A percentile compares a stretch with the other conserved stretches of the same genome.
Conservation (phyloP, 30 jellyfish, hydroid and myxozoan species). For the Chrysaora quinquecirrha region DNA sequence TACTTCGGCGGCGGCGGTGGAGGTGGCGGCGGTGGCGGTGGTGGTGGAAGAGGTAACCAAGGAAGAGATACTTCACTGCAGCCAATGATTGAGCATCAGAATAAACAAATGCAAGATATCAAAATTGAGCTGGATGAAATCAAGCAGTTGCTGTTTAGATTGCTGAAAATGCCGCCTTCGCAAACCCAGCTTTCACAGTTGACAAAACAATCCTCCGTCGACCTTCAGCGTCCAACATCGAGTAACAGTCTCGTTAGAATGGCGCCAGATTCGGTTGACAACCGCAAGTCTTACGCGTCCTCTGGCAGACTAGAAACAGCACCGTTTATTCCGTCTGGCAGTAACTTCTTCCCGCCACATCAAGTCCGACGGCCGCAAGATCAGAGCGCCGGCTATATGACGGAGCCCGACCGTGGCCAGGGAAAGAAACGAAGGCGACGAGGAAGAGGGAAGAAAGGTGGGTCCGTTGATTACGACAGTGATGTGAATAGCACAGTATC, state of each 20-base stretch:
- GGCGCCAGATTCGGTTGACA: neutral
- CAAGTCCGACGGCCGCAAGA: neutral
- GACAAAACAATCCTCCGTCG: slow-evolving; percentile 3
- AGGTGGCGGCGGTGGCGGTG: slow-evolving; percentile 69
- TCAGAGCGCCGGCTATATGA: slow-evolving; percentile 65
- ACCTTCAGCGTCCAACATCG: slow-evolving; percentile 4
- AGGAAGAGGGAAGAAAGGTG: slow-evolving; percentile 46
- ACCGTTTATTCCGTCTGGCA: slow-evolving; percentile 17
- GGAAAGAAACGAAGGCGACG: slow-evolving; percentile 58
- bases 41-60: slow-evolving; percentile 56
- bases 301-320: neutral
- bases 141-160: slow-evolving; percentile 59
- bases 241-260: neutral
- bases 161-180: slow-evolving; percentile 41
- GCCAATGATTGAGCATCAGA: slow-evolving; percentile 66
- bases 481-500: slow-evolving; percentile 89
- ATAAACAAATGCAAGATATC: slow-evolving; percentile 43
- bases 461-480: slow-evolving; percentile 88
- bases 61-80: slow-evolving; percentile 5
- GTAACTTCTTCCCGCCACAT: slow-evolving; percentile 19
- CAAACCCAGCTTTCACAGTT: slow-evolving; percentile 27
- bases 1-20: slow-evolving; percentile 72
- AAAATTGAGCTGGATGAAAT: slow-evolving; percentile 71
- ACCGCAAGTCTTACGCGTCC: slow-evolving; percentile 4
- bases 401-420: slow-evolving; percentile 83